phyloP scores from a whole-genome alignment of 2,797 vertebrate genomes.

The Eidolon dupreanum region DNA sequence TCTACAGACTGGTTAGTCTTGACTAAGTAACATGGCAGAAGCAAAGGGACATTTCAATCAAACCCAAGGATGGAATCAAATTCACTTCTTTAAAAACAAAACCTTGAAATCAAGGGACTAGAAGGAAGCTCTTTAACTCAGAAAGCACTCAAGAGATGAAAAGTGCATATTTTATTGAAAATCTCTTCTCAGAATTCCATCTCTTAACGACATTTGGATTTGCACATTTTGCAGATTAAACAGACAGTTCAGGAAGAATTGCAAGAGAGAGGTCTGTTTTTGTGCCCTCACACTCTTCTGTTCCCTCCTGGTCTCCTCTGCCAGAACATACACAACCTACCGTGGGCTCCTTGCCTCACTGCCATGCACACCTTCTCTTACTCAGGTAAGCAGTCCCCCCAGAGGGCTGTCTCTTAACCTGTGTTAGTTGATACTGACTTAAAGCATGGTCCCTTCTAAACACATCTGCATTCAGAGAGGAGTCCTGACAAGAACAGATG shows the following conservation, averaged over 20 bases:
- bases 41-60: not conserved
- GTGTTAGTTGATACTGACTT: not conserved
- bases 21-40: not conserved
- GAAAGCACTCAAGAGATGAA: not conserved
- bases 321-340: not conserved
- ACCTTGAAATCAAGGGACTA: not conserved
- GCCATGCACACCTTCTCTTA: not conserved
- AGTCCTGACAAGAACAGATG: not conserved
- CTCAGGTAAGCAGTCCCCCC: not conserved
- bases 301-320: not conserved
- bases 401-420: not conserved
- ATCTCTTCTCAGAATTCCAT: not conserved
- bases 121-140: constrained; percentile 12
- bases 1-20: not conserved
- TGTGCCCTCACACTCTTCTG: not conserved
- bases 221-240: not conserved
- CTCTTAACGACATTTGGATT: not conserved
- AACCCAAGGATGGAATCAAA: constrained; percentile 15
- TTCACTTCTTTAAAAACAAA: not conserved
- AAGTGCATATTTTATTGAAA: not conserved
- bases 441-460: not conserved
- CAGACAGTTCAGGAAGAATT: not conserved
- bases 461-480: not conserved
- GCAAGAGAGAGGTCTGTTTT: not conserved
- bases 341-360: not conserved